Percentiles rank a stretch among this genome's conserved stretches.
Conservation (phyloP, 2,888 invertebrate genomes). For the Trisateles emortualis region DNA sequence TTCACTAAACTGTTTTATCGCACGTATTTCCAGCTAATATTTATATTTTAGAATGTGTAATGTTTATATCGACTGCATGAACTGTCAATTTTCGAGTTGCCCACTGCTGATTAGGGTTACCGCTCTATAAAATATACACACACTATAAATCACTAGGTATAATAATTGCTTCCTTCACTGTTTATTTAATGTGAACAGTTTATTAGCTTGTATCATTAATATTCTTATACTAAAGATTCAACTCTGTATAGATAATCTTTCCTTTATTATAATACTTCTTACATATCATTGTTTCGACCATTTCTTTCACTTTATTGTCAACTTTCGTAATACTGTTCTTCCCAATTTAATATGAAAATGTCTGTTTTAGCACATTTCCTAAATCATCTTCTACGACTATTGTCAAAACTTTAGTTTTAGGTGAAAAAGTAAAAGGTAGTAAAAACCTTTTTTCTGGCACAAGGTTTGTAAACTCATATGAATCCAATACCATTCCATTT, state of each 20-base stretch:
- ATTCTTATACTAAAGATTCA: conserved; percentile 27
- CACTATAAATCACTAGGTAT: conserved; percentile 17
- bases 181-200: conserved; percentile 15
- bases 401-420: conserved; percentile 81
- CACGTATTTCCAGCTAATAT: conserved; percentile 1
- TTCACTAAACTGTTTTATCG: conserved; percentile 25
- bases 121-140: conserved; percentile 43
- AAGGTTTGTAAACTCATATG: conserved; percentile 88
- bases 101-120: conserved; percentile 49
- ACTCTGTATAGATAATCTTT: conserved; percentile 18
- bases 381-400: conserved; percentile 90
- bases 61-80: conserved; percentile 9
- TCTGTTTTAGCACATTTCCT: conserved; percentile 89
- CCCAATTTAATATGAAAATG: conserved; percentile 80
- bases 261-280: conserved; percentile 26
- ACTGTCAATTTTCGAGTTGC: conserved; percentile 53
- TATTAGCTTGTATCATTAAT: conserved; percentile 15
- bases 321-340: conserved; percentile 54
- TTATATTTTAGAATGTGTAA: neutral
- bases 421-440: conserved; percentile 84
- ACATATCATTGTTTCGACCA: conserved; percentile 23
- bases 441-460: conserved; percentile 87
- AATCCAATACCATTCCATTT: conserved; percentile 87
- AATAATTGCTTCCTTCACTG: conserved; percentile 25
- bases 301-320: conserved; percentile 74